These are phyloP conservation scores for Boleophthalmus pectinirostris DNA, from an alignment of 2,113 vertebrate genomes.

Conservation along the genomic window DNA sequence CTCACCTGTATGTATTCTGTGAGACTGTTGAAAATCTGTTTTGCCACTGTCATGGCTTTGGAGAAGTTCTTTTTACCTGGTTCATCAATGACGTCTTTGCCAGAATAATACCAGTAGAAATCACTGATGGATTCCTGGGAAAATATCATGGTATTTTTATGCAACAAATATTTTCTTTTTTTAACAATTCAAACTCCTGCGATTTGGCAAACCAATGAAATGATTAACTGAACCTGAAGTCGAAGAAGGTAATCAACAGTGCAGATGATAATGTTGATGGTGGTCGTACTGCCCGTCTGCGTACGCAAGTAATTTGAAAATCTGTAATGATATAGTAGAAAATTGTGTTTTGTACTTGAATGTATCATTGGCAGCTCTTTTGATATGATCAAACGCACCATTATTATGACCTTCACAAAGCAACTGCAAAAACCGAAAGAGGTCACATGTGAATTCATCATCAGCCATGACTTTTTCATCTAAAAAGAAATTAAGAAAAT, in stretches of 20 bases:
- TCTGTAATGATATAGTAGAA: conserved; percentile 70
- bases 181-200: no score
- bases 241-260: conserved; percentile 94
- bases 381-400: conserved; percentile 72
- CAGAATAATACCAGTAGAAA: conserved; percentile 98
- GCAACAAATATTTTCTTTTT: not conserved
- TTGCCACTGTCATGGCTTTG: conserved; percentile 95
- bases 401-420: conserved; percentile 96
- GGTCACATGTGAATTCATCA: conserved; percentile 93
- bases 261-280: conserved; percentile 95
- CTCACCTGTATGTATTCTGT: conserved; percentile 95
- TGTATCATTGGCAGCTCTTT: not conserved
- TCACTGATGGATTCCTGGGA: conserved; percentile 94
- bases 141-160: not conserved
- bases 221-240: conserved; percentile 80
- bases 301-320: conserved; percentile 94
- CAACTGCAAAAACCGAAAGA: conserved; percentile 92
- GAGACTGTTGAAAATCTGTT: conserved; percentile 94
- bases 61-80: conserved; percentile 96
- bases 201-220: not conserved
- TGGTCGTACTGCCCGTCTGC: conserved; percentile 92
- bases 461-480: conserved; percentile 97
- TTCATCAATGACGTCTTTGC: conserved; percentile 92
- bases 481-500: conserved; percentile 48
- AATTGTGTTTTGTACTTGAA: not conserved